Conservation (phyloP, 1,140 invertebrate genomes). For the Solenopsis fugax region DNA sequence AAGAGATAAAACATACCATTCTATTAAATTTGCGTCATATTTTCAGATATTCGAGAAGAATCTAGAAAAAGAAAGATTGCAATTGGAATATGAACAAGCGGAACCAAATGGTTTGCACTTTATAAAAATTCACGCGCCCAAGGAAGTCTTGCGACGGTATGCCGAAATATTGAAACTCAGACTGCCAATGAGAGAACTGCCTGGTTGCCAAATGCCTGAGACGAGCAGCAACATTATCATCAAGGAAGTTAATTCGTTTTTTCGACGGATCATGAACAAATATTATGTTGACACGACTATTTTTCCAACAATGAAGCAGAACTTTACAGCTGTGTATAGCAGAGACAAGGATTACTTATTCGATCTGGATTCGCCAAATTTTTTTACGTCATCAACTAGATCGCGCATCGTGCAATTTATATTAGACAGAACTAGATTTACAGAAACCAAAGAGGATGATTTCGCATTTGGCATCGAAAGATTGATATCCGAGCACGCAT, state of each 20-base stretch:
- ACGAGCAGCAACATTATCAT: constrained; percentile 89
- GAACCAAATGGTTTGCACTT: constrained; percentile 89
- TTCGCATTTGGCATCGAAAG: constrained; percentile 95
- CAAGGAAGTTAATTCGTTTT: constrained; percentile 88
- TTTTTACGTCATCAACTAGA: constrained; percentile 94
- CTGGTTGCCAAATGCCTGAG: constrained; percentile 88
- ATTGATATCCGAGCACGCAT: constrained; percentile 92
- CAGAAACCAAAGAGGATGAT: constrained; percentile 88
- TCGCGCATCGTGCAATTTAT: constrained; percentile 97
- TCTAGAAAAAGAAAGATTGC: constrained; percentile 89
- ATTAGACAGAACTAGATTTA: constrained; percentile 94
- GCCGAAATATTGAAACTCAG: constrained; percentile 97
- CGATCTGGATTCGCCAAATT: constrained; percentile 92
- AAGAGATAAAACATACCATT: no score
- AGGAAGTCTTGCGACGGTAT: constrained; percentile 94
- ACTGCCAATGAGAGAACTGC: constrained; percentile 97
- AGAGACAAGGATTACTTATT: constrained; percentile 96
- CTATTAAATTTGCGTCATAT: neutral
- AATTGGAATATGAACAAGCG: constrained; percentile 89
- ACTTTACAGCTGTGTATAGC: constrained; percentile 94
- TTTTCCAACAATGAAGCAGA: constrained; percentile 91
- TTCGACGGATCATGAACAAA: constrained; percentile 88
- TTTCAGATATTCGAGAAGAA: constrained; percentile 89
- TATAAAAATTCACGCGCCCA: constrained; percentile 95
- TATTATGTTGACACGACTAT: constrained; percentile 89